Percentiles rank a stretch among this genome's conserved stretches.
These are phyloP conservation scores for Aphelinus certus DNA, from an alignment of 1,140 invertebrate genomes.

Conservation along the genomic window DNA sequence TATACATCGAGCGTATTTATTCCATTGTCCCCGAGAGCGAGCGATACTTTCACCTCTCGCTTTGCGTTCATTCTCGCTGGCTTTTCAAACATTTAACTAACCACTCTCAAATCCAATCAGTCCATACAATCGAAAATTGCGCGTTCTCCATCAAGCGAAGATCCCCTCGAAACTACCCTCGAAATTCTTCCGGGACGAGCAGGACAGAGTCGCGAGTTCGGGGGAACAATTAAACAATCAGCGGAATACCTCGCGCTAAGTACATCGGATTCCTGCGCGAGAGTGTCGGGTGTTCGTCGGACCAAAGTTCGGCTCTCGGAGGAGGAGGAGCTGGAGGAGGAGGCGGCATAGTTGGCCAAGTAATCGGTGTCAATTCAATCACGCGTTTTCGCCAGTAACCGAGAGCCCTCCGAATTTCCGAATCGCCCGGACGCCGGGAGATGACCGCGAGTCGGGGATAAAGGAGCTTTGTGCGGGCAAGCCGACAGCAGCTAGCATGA, in stretches of 20 bases:
- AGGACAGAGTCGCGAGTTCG: too few relatives aligned
- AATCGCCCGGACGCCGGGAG: background rate
- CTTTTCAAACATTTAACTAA: too few relatives aligned
- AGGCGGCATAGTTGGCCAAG: slow-evolving; percentile 33
- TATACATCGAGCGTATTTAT: too few relatives aligned
- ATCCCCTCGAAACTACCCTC: too few relatives aligned
- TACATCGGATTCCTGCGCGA: slow-evolving; percentile 2
- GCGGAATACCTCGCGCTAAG: background rate
- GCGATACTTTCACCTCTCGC: too few relatives aligned
- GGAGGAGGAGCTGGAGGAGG: background rate
- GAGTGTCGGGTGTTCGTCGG: background rate
- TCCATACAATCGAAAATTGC: too few relatives aligned
- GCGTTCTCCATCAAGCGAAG: too few relatives aligned
- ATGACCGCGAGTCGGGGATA: background rate
- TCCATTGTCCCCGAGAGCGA: too few relatives aligned
- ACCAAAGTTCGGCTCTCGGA: background rate
- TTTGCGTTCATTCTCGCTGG: too few relatives aligned
- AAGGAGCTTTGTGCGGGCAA: background rate
- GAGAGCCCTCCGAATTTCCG: slow-evolving; percentile 15
- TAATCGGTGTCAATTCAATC: slow-evolving; percentile 40
- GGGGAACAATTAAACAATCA: slow-evolving; percentile 5
- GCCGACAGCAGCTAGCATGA: too few relatives aligned
- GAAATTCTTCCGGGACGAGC: too few relatives aligned
- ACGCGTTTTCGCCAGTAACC: slow-evolving; percentile 25
- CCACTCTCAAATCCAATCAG: too few relatives aligned